Evolutionary conservation across 37 sponge, comb jelly and placozoan species (phyloP).

Genomic region (Dysidea cf. avara): DNA sequence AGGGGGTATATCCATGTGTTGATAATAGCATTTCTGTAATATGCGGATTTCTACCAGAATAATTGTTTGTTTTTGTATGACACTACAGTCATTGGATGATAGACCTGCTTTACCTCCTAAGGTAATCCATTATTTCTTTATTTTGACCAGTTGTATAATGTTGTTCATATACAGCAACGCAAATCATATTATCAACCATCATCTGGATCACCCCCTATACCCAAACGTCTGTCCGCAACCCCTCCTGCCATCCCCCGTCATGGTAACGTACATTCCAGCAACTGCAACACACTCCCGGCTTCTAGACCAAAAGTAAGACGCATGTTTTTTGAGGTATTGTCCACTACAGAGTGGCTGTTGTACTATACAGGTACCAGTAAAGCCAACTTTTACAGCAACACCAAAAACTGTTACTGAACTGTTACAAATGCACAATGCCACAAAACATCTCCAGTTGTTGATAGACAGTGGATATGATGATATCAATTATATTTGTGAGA

Average conservation of each 20-base stretch:
- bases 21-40: too few species aligned
- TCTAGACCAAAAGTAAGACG: background rate
- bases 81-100: too few species aligned
- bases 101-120: too few species aligned
- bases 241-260: background rate
- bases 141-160: too few species aligned
- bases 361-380: background rate
- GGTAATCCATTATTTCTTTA: too few species aligned
- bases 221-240: background rate
- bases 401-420: slow-evolving; percentile 30
- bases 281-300: background rate
- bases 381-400: background rate
- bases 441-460: slow-evolving; percentile 32
- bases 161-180: background rate
- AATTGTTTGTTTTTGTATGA: too few species aligned
- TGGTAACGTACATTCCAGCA: background rate
- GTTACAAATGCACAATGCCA: slow-evolving; percentile 23
- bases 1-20: too few species aligned
- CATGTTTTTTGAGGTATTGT: too few species aligned
- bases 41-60: too few species aligned
- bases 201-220: background rate
- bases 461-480: slow-evolving; percentile 70
- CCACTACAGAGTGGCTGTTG: too few species aligned
- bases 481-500: slow-evolving; percentile 48
- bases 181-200: background rate